Base-by-base conservation (phyloP, 1,140 invertebrate species). In the Myzus persicae region DNA sequence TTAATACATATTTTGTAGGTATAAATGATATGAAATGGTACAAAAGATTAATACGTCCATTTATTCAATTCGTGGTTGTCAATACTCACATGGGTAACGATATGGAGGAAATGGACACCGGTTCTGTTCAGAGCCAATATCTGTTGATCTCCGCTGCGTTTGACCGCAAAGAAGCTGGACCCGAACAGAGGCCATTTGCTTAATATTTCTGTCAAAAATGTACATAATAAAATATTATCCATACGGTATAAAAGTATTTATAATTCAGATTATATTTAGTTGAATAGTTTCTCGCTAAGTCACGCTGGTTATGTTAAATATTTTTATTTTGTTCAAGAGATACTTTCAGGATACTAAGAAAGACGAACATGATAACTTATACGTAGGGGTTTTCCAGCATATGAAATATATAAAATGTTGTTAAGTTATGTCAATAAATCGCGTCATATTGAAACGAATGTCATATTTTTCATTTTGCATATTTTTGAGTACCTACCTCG, bases 101-200 rank as follows among this genome's bases (percentile, higher is more conserved):
- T 96, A 95, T 99, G 98, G 94, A 99, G 96, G 96, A 99, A 99
- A 95, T 99, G 97, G 31, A 99, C 98, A 48, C 99, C 99, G 94
- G 97, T 96, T 94, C 98, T 96, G 95, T 99, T 99, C 51, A 99
- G 96, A 42, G 99, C 98, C 94, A 99, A 95, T 95, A 99, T 98
- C 94, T 98, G 97, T 94, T 97, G 97, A 95, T 98, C 97, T n/a
- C 96, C 96, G 46, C 94, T 94, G 94, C 97, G 96, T 95, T 98
- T 99, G 42, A 99, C 98, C 6, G 98, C 98, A 96, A 99, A 99
- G 96, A 99, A 99, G 95, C 98, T 99, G 88, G 98, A 99, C 91
- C 99, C 99, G 96, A 99, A 99, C 59, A 99, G 96, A 76, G 98
- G 97, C 99, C 99, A 99, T 94, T 97, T 97, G 94, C 98, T 98